Conservation (phyloP, 2,113 vertebrate species). For the Macrotis lagotis region DNA sequence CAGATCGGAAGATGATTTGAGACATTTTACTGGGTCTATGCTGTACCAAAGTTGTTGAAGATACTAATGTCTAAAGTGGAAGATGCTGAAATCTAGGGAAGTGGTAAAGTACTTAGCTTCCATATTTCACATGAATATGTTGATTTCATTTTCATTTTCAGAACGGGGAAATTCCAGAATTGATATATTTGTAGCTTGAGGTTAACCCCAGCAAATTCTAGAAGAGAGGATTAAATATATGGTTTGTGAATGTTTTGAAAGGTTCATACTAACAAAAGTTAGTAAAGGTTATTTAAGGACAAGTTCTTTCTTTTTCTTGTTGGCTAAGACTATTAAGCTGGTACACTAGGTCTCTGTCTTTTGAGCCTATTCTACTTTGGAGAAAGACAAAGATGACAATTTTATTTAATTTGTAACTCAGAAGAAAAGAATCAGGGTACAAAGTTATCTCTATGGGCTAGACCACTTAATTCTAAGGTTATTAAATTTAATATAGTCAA, state of each 20-base stretch:
- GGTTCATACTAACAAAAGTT: neutral
- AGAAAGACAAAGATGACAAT: slow-evolving; percentile 20
- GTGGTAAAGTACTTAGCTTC: neutral
- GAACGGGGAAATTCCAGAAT: neutral
- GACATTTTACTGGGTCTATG: neutral
- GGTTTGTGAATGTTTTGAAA: neutral
- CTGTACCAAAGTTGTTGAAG: neutral
- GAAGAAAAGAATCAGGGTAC: slow-evolving; percentile 29
- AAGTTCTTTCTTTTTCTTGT: neutral
- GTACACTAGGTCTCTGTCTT: neutral
- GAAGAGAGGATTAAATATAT: neutral
- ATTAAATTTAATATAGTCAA: neutral
- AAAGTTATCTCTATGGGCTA: neutral
- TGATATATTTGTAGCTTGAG: neutral
- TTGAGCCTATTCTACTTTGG: slow-evolving; percentile 28
- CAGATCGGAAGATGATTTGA: neutral
- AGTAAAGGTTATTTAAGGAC: neutral
- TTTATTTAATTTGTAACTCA: slow-evolving; percentile 37
- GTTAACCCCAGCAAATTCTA: neutral
- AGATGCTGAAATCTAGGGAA: neutral
- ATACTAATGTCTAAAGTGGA: neutral
- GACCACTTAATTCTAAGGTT: slow-evolving; percentile 11
- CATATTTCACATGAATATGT: neutral
- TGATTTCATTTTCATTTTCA: neutral
- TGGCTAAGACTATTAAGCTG: neutral